Conservation (phyloP, 2,113 vertebrate genomes). For the Nyctibius bracteatus region DNA sequence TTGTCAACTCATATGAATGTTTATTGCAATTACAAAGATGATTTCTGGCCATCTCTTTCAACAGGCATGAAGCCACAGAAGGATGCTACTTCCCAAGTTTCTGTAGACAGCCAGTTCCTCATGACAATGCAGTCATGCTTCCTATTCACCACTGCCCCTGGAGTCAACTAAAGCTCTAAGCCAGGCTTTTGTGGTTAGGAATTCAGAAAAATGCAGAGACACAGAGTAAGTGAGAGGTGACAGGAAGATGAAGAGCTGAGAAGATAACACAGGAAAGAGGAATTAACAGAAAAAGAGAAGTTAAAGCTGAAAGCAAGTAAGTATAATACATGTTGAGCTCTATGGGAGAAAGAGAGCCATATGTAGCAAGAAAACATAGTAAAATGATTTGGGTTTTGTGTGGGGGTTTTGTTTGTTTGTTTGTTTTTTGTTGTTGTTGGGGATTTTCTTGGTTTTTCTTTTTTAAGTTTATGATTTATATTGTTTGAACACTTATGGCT, state of each 20-base stretch:
- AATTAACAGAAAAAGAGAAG: neutral
- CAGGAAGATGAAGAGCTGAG: neutral
- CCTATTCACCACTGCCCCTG: neutral
- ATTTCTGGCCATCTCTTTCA: neutral
- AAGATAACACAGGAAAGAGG: neutral
- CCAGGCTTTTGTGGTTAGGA: neutral
- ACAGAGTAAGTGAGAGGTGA: neutral
- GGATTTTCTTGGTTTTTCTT: too few species aligned
- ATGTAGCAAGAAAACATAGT: neutral
- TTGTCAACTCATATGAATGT: neutral
- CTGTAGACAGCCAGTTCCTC: neutral
- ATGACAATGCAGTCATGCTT: neutral
- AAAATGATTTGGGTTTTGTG: neutral
- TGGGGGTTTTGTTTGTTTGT: too few species aligned
- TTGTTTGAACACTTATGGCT: neutral
- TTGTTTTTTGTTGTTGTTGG: too few species aligned
- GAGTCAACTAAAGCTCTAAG: neutral
- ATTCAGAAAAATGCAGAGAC: neutral
- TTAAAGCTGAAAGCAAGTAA: neutral
- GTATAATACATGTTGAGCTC: neutral
- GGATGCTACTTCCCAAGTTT: neutral
- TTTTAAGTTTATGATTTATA: neutral
- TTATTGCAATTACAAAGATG: neutral
- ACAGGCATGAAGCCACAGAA: neutral
- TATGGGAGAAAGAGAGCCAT: neutral